Percentiles rank a stretch among this genome's conserved stretches.
phyloP scores from a whole-genome alignment of 2,888 invertebrate species.

The Dioctria linearis region DNA sequence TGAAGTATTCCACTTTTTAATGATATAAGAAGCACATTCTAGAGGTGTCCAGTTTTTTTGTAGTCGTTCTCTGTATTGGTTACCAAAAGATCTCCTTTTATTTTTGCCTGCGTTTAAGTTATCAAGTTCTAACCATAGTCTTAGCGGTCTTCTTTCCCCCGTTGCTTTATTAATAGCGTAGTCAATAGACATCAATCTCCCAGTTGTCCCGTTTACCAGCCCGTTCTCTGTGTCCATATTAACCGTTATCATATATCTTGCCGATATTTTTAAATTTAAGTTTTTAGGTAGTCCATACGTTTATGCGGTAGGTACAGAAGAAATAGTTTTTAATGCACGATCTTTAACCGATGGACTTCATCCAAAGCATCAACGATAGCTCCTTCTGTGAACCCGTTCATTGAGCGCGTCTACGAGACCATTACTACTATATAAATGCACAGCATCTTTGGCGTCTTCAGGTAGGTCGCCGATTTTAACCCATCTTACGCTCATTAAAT shows the following conservation, averaged over 20 bases:
- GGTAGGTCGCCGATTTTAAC: not conserved
- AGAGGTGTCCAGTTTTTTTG: not conserved
- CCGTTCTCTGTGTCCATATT: constrained; percentile 3
- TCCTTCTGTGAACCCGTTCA: not conserved
- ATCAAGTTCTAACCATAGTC: constrained; percentile 13
- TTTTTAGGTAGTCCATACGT: constrained; percentile 5
- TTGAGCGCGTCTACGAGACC: not conserved
- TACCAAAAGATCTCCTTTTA: constrained; percentile 19
- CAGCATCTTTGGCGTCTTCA: not conserved
- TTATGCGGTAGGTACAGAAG: not conserved
- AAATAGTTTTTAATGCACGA: constrained; percentile 7
- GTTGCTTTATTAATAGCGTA: constrained; percentile 13
- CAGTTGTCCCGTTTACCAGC: constrained; percentile 15
- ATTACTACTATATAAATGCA: constrained; percentile 8
- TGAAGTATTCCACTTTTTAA: not conserved
- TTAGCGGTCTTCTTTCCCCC: constrained; percentile 12
- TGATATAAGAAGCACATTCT: constrained; percentile 1
- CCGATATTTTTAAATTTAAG: constrained; percentile 6
- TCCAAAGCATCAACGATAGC: constrained; percentile 2
- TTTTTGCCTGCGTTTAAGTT: constrained; percentile 5
- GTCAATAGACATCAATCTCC: not conserved
- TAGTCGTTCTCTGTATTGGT: not conserved
- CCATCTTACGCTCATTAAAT: constrained; percentile 55
- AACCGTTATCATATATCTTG: not conserved
- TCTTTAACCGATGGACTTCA: constrained; percentile 6